Evolutionary conservation across 2,888 invertebrate species (phyloP).

Genomic region (Acleris laterana): DNA sequence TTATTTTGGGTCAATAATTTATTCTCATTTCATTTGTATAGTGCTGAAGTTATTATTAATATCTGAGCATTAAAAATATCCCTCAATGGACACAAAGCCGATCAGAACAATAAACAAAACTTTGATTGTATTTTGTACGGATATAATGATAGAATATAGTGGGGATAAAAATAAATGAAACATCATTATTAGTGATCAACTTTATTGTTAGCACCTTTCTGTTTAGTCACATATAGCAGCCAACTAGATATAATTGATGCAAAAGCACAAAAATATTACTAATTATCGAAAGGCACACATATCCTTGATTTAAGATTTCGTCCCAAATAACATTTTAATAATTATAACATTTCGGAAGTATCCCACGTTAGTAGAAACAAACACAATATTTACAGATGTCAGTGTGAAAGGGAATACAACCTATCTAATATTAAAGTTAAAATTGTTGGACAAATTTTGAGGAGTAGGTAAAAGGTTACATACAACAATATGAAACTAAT

Average conservation of each 20-base stretch:
- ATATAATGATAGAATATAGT: not conserved
- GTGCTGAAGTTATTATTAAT: too few relatives aligned
- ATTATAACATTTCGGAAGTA: conserved; percentile 3
- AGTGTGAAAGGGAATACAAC: not conserved
- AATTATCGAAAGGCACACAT: not conserved
- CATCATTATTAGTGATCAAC: conserved; percentile 22
- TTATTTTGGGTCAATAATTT: too few relatives aligned
- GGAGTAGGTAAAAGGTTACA: not conserved
- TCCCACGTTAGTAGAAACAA: conserved; percentile 19
- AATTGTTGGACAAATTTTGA: not conserved
- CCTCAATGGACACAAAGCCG: too few relatives aligned
- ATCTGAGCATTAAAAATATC: too few relatives aligned
- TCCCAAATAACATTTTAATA: conserved; percentile 1
- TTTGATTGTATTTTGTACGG: too few relatives aligned
- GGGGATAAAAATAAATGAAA: conserved; percentile 5
- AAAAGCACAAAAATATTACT: not conserved
- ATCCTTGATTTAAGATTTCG: not conserved
- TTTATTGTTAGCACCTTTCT: conserved; percentile 37
- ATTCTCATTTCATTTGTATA: too few relatives aligned
- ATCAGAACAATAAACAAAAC: too few relatives aligned
- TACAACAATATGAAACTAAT: not conserved
- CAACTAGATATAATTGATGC: not conserved
- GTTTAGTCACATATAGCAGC: conserved; percentile 9
- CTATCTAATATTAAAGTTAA: not conserved
- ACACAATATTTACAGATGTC: conserved; percentile 33